Evolutionary conservation across 23 tunicate genomes (phyloP), one percentile per base, ranked within the genome.

Genomic region (Styela plicata): DNA sequence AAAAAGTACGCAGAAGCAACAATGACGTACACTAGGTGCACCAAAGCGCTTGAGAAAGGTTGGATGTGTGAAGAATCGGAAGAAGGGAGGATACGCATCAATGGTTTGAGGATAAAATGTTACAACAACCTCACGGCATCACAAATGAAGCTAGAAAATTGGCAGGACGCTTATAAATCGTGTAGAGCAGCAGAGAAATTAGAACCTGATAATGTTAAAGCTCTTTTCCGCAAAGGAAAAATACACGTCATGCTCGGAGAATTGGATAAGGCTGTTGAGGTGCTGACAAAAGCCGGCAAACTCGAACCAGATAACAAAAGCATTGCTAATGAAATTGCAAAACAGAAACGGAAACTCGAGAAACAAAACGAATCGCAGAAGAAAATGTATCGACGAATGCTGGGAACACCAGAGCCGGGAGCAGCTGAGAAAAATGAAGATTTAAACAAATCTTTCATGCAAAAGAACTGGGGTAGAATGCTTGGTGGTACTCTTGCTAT

Each of bases 141-240:
- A 10, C 82, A 74, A 2, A 91, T 91, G 85, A 91, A 74, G 85
- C 77, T 62, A 3, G 83, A 74, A 24, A 37, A 83, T 2, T 91
- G 90, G 90, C 78, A 78, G 62, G 85, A 86, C 29, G 97, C 90
- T 2, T 71, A 82, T 70, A 64, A 86, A 63, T 65, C 91, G 63
- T 86, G 97, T 32, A 63, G 26, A 2, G 68, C 34, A 22, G 90
- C 97, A 21, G 97, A 91, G 44, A 44, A 44, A 52, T 44, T 91
- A 1, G 87, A 91, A 34, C 86, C 86, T 20, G 70, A 63, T 16
- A 91, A 86, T 79, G 64, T 79, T 0, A 91, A 91, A 79, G 83
- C 97, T 35, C 57, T 91, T 20, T 78, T 82, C 31, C 69, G 91
- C 29, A 91, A 91, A 79, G 97, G 86, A 83, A 91, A 86, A 85